Evolutionary conservation across 2,888 invertebrate genomes (phyloP), one percentile per base, ranked within the genome.

Genomic region (Achlya flavicornis): DNA sequence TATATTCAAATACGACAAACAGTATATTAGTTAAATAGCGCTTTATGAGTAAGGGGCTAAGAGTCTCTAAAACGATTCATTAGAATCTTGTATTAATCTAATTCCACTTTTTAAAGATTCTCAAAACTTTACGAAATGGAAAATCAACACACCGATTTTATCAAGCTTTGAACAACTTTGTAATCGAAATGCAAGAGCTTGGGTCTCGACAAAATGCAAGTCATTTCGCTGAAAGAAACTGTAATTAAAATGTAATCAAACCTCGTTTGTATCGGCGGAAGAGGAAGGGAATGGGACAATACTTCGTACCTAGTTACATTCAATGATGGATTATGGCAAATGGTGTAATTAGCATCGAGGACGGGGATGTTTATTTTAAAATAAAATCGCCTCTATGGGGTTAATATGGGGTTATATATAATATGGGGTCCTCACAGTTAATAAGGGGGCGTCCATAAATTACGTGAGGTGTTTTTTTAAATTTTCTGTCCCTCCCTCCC

Each of bases 161-260:
- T 1, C 19, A 53, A 53, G 53, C 7, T 19, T 53, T 19, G 19
- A 8, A 19, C 19, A 19, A 19, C 19, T 53, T 53, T 53, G 10
- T 19, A 53, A 53, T 19, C n/a, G 19, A 0, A 10, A 53, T 53
- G 16, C 53, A 53, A 10, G 48, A 16, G 14, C 35, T 35, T 35
- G 35, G 3, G 10, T 53, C 19, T 53, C 3, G 10, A 19, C 53
- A 53, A 19, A 53, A 53, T 8, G 53, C 53, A 53, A 53, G 53
- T 53, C 53, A 53, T 19, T 10, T 19, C 8, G 2, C n/a, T 46
- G 64, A 71, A 73, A 66, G 69, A 58, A 58, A 58, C 41, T 58
- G 66, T 72, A 70, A 76, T 76, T 77, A 76, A 77, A 77, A 74
- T 75, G 66, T 70, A 74, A 76, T 76, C 74, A 72, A 69, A 69